Conservation (phyloP, 2,797 vertebrate species). For the Ambastaia sidthimunki region DNA sequence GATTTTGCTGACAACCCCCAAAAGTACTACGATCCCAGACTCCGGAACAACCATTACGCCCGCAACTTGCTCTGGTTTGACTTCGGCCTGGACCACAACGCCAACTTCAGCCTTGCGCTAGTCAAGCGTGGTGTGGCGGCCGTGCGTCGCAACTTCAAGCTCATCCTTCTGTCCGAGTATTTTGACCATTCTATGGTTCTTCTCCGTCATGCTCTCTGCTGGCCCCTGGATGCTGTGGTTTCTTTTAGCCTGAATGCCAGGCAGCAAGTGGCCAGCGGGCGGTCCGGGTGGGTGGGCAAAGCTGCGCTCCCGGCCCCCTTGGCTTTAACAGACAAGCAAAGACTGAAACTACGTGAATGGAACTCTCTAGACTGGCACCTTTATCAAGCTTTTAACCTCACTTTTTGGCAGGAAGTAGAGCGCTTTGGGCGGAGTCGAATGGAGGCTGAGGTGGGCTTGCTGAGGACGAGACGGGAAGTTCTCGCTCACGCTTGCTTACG, state of each 20-base stretch:
- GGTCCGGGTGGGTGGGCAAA: conserved; percentile 71
- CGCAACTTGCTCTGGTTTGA: conserved; percentile 92
- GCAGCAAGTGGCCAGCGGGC: conserved; percentile 64
- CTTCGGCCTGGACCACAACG: conserved; percentile 84
- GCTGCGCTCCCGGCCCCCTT: conserved; percentile 63
- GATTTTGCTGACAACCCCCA: conserved; percentile 78
- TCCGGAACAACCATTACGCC: conserved; percentile 88
- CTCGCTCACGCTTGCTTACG: conserved; percentile 80
- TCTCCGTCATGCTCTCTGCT: conserved; percentile 88
- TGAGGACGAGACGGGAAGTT: conserved; percentile 75
- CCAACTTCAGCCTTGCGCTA: conserved; percentile 73
- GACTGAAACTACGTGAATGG: conserved; percentile 82
- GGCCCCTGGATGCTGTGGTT: conserved; percentile 86
- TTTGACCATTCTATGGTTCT: conserved; percentile 94
- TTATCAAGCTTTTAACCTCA: conserved; percentile 86
- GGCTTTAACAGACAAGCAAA: conserved; percentile 71
- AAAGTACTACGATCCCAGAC: conserved; percentile 75
- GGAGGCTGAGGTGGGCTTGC: conserved; percentile 77
- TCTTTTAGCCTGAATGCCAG: conserved; percentile 89
- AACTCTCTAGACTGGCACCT: conserved; percentile 89
- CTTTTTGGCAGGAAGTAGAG: conserved; percentile 85
- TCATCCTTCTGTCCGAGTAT: conserved; percentile 82
- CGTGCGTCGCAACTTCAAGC: conserved; percentile 72
- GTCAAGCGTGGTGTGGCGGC: conserved; percentile 68
- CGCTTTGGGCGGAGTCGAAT: conserved; percentile 80